Base-by-base conservation (phyloP, 1,140 invertebrate genomes). In the Drosophila ogumai region DNA sequence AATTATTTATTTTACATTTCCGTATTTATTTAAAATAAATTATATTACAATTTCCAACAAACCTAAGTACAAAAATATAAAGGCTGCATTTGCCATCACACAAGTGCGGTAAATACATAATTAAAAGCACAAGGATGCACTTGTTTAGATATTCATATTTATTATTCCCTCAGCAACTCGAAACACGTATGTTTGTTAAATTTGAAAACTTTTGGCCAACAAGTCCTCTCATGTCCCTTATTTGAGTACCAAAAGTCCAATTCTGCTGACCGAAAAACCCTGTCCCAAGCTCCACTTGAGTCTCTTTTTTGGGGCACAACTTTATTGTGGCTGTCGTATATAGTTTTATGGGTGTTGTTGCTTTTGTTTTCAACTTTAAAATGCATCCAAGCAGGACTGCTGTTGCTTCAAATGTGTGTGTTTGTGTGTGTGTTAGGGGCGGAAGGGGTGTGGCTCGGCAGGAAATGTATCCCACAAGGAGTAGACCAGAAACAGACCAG, bases 401-500 rank as follows among this genome's bases (percentile, higher is more conserved):
- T 50, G 49, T 65, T 52, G 69, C 7, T 49, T 25, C 31, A 44
- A 58, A 3, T 9, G 47, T 19, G 17, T 12, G 44, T 32, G 38
- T 36, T 22, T 1, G 10, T 17, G 56, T 31, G 7, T 28, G 25
- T 32, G n/a, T 9, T 12, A 13, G 65, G 38, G 25, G 32, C n/a
- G 44, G 40, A 40, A 44, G 49, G 59, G 56, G 43, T 40, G 59
- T 46, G 46, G 40, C 49, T 17, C 10, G 5, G 71, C 84, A 88
- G 82, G 82, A 87, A 87, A 84, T 84, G 80, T 84, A 80, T 79
- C 68, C 79, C 79, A 73, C 57, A 84, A 90, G 82, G 80, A 87
- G 54, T 36, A 59, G 66, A 59, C 34, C 68, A 72, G 68, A 34
- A 65, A 57, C 64, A 40, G 50, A 72, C 59, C 66, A 69, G 55